phyloP scores from a whole-genome alignment of 2,888 invertebrate genomes.

The Adelognathus sp. region DNA sequence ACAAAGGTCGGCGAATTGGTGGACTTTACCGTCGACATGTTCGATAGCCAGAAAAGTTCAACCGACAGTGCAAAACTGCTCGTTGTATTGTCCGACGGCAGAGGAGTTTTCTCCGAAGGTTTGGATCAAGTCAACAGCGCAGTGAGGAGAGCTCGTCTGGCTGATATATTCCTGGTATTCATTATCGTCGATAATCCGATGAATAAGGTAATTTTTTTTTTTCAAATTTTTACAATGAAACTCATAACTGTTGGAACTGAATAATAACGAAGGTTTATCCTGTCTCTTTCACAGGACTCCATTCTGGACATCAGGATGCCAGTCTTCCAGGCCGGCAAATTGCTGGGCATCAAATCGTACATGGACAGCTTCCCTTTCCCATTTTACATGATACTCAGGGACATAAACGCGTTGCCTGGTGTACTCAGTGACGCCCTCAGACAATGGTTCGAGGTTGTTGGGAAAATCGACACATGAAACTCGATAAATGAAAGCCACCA shows the following conservation, averaged over 20 bases:
- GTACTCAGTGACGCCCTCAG: conserved; percentile 97
- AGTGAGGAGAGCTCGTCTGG: conserved; percentile 90
- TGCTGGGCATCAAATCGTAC: conserved; percentile 89
- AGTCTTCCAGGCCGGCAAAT: conserved; percentile 84
- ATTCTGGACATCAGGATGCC: conserved; percentile 94
- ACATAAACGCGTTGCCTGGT: conserved; percentile 92
- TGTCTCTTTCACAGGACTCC: conserved; percentile 87
- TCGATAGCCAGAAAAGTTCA: conserved; percentile 83
- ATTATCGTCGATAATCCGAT: conserved; percentile 97
- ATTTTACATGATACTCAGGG: conserved; percentile 96
- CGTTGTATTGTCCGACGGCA: conserved; percentile 96
- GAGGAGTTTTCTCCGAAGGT: conserved; percentile 95
- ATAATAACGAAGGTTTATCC: neutral
- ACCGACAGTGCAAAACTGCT: conserved; percentile 91
- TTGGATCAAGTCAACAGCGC: conserved; percentile 89
- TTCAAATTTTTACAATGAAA: neutral
- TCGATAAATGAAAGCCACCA: neutral
- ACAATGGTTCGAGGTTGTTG: conserved; percentile 99
- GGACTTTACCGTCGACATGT: conserved; percentile 89
- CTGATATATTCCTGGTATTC: conserved; percentile 96
- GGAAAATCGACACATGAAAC: conserved; percentile 81
- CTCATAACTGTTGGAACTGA: neutral
- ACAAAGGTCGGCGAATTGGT: conserved; percentile 93
- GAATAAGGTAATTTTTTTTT: conserved; percentile 86
- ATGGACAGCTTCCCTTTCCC: conserved; percentile 99